Conservation (phyloP, 2,113 vertebrate species). For the Otus sunia region DNA sequence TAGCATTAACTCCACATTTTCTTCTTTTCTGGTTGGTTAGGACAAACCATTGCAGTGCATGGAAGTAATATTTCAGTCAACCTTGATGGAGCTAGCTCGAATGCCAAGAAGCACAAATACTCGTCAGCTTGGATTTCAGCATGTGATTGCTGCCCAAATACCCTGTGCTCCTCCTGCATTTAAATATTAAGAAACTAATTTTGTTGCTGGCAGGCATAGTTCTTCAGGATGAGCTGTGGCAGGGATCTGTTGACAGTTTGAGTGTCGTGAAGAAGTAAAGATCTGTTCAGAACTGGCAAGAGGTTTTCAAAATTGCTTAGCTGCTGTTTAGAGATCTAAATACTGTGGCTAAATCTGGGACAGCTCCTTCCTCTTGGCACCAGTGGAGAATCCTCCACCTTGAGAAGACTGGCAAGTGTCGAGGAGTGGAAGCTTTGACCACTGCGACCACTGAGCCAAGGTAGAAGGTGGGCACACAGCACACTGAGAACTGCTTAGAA, state of each 20-base stretch:
- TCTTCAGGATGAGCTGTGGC: neutral
- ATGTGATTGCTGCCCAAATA: neutral
- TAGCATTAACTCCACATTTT: neutral
- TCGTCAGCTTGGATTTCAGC: neutral
- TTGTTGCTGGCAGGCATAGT: neutral
- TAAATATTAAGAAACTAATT: neutral
- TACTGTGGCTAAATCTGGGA: neutral
- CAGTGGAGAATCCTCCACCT: neutral
- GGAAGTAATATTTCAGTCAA: neutral
- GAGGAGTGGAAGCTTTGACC: neutral
- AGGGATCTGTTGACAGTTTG: neutral
- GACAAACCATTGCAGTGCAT: neutral
- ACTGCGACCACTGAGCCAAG: neutral
- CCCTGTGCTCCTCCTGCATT: neutral
- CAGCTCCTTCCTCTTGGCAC: neutral
- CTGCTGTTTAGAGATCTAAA: neutral
- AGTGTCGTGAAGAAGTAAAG: neutral
- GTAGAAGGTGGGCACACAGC: neutral
- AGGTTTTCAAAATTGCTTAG: neutral
- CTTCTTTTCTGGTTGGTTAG: neutral
- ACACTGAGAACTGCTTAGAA: neutral
- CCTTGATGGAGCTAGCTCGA: neutral
- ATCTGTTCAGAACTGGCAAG: neutral
- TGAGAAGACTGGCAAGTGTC: neutral
- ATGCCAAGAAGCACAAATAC: neutral